Evolutionary conservation across 2,797 vertebrate genomes (phyloP).

Genomic region (Xenentodon cancila): DNA sequence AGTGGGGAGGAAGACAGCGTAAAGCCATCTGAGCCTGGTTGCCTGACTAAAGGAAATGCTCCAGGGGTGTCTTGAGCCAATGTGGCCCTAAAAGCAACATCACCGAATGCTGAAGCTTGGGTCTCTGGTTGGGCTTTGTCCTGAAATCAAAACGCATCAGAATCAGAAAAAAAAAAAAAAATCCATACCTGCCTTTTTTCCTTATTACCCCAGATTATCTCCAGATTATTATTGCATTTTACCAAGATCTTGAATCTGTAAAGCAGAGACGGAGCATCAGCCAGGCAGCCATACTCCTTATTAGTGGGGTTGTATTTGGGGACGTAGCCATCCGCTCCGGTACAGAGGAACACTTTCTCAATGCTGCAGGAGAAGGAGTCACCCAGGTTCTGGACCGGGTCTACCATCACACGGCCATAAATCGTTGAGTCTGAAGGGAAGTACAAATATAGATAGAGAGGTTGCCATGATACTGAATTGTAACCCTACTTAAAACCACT

Average conservation of each 20-base stretch:
- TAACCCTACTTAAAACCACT: slow-evolving; percentile 28
- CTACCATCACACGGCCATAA: slow-evolving; percentile 83
- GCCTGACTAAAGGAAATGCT: slow-evolving; percentile 75
- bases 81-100: slow-evolving; percentile 79
- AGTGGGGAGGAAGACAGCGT: slow-evolving; percentile 82
- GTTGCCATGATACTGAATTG: slow-evolving; percentile 1
- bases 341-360: slow-evolving; percentile 88
- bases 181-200: not conserved
- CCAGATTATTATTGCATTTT: slow-evolving; percentile 23
- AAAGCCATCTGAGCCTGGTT: slow-evolving; percentile 84
- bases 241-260: slow-evolving; percentile 87
- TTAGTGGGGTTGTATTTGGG: slow-evolving; percentile 85
- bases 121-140: slow-evolving; percentile 89
- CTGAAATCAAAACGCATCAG: slow-evolving; percentile 63
- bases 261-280: slow-evolving; percentile 82
- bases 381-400: slow-evolving; percentile 86
- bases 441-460: not conserved
- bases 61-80: slow-evolving; percentile 79
- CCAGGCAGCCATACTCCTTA: slow-evolving; percentile 82
- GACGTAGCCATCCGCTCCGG: slow-evolving; percentile 83
- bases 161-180: not conserved
- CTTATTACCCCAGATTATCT: not conserved
- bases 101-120: slow-evolving; percentile 79
- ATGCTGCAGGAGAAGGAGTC: slow-evolving; percentile 86
- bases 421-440: slow-evolving; percentile 77